Conservation (phyloP, 2,797 vertebrate genomes). For the Poeciliopsis paucimaculata region DNA sequence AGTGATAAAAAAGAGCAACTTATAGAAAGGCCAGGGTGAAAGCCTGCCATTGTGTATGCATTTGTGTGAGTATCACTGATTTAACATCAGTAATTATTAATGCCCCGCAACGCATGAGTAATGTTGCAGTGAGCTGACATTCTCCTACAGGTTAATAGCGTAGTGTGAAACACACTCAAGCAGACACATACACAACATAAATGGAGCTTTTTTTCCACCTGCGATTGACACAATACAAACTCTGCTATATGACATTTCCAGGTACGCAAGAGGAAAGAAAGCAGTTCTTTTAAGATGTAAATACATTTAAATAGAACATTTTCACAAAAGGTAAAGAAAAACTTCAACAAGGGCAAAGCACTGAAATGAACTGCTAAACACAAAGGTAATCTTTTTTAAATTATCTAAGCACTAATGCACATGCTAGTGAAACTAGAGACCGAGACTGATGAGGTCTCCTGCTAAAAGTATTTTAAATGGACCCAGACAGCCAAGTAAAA, state of each 20-base stretch:
- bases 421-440: constrained; percentile 2
- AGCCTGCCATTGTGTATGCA: constrained; percentile 17
- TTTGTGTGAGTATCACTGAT: constrained; percentile 43
- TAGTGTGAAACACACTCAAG: constrained; percentile 17
- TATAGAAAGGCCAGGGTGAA: constrained; percentile 30
- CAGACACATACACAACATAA: constrained; percentile 14
- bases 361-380: constrained; percentile 11
- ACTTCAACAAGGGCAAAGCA: constrained; percentile 1
- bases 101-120: constrained; percentile 62
- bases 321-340: constrained; percentile 11
- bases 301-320: neutral
- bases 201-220: neutral
- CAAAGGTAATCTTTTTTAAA: constrained; percentile 3
- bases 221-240: constrained; percentile 26
- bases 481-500: constrained; percentile 27
- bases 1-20: neutral
- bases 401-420: neutral
- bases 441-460: constrained; percentile 16
- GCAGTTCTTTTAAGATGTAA: constrained; percentile 2
- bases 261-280: constrained; percentile 2
- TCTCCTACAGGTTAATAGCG: constrained; percentile 63
- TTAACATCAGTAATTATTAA: constrained; percentile 67
- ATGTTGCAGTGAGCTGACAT: constrained; percentile 63
- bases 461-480: constrained; percentile 17
- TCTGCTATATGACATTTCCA: constrained; percentile 16